Base-by-base conservation (phyloP, 2,113 vertebrate genomes). In the Pedetes capensis region DNA sequence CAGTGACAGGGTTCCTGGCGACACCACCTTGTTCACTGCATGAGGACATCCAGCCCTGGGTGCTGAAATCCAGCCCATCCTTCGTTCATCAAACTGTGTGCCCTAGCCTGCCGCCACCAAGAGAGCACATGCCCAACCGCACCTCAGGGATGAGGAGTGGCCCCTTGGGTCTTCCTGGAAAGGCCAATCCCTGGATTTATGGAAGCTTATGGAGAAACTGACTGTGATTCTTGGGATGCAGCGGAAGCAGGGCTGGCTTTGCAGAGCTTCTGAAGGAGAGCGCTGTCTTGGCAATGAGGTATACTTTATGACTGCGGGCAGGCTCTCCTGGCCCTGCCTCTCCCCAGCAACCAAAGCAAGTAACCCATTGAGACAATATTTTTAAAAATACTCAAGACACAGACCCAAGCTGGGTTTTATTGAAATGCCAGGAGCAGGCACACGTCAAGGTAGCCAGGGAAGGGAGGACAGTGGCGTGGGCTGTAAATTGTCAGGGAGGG, bases 391-490 rank as follows among this genome's bases (percentile, higher is more conserved):
- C 91, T 88, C 93, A 88, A 92, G 81, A 97, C 93, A 96, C 94
- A 91, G 93, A 96, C 94, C 97, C 95, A 89, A 89, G 71, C 72
- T 83, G 96, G 94, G 85, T 93, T 97, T 97, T 97, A 97, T 96
- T 97, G 93, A 95, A 95, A 96, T 93, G 92, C 68, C 94, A 96
- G 82, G 87, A 94, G 63, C 64, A 96, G 93, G 82, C 91, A 75
- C 51, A 87, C 63, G 94, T 95, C 96, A 96, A 83, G 64, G 71
- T 17, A 90, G 91, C 12, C 34, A 88, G 93, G 64, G 86, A 69
- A 79, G 78, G 59, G 39, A 72, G 63, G 53, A 51, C 22, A 71
- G 75, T 63, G 76, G 37, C 68, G 27, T 68, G 49, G 94, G 57
- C 71, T 92, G 18, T 87, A 87, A 92, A 32, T 39, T 4, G 86